Conservation (phyloP, 2,888 invertebrate genomes). For the Calameuta idolon region DNA sequence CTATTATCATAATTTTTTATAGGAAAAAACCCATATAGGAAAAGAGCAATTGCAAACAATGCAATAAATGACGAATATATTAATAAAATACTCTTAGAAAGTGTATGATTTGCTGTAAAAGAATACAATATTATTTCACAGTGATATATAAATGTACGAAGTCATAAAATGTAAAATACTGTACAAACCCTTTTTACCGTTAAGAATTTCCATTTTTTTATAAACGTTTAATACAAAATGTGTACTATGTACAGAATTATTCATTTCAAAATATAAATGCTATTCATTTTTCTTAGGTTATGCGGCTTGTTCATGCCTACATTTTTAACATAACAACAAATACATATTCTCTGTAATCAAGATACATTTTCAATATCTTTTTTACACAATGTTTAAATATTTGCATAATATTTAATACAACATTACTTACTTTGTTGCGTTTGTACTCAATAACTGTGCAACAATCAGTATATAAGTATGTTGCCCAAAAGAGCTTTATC, state of each 20-base stretch:
- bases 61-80: constrained; percentile 22
- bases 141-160: not conserved
- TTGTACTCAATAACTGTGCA: not conserved
- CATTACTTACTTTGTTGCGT: not conserved
- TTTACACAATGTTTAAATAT: not conserved
- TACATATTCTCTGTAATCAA: not conserved
- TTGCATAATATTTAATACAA: not conserved
- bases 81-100: not conserved
- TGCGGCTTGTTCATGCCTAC: not conserved
- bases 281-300: not conserved
- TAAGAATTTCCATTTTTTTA: not conserved
- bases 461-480: not conserved
- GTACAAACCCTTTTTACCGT: not conserved
- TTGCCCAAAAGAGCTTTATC: not conserved
- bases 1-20: constrained; percentile 70
- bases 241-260: not conserved
- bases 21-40: constrained; percentile 75
- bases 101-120: not conserved
- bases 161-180: not conserved
- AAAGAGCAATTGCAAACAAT: constrained; percentile 64
- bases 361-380: not conserved
- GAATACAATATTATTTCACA: not conserved
- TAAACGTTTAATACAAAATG: not conserved
- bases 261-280: not conserved
- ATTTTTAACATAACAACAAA: not conserved